Evolutionary conservation across 2,797 vertebrate species (phyloP).

Genomic region (Thamnophis elegans): DNA sequence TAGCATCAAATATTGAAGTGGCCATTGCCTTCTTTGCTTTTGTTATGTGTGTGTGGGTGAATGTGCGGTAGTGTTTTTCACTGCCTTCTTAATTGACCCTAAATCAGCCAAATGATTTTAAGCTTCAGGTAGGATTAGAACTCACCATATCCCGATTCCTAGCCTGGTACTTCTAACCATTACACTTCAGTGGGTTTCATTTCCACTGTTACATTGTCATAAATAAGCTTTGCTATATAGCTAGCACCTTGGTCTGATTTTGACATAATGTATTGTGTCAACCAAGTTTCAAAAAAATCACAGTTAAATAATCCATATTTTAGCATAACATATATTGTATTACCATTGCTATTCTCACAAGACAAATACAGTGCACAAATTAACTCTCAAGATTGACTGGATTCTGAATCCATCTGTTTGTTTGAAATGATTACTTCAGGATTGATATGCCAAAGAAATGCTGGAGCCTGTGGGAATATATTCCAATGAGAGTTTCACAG

Average conservation of each 20-base stretch:
- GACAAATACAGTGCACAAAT: background rate
- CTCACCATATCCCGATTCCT: background rate
- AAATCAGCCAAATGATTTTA: background rate
- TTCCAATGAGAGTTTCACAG: background rate
- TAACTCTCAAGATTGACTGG: background rate
- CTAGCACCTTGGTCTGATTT: background rate
- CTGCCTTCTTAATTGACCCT: background rate
- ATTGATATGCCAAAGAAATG: background rate
- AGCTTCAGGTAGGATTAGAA: background rate
- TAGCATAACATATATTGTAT: background rate
- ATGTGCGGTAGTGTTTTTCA: background rate
- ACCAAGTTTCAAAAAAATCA: background rate
- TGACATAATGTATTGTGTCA: background rate
- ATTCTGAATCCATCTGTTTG: background rate
- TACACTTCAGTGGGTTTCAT: background rate
- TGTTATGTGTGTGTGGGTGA: background rate
- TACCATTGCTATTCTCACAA: background rate
- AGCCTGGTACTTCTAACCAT: background rate
- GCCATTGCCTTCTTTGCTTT: background rate
- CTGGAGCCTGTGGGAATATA: background rate
- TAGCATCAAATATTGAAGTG: background rate
- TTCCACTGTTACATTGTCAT: background rate
- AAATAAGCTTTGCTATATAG: background rate
- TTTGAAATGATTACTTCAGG: background rate
- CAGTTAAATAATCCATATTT: background rate